phyloP scores from a whole-genome alignment of 2,797 vertebrate genomes.

The Ptychadena robeensis region DNA sequence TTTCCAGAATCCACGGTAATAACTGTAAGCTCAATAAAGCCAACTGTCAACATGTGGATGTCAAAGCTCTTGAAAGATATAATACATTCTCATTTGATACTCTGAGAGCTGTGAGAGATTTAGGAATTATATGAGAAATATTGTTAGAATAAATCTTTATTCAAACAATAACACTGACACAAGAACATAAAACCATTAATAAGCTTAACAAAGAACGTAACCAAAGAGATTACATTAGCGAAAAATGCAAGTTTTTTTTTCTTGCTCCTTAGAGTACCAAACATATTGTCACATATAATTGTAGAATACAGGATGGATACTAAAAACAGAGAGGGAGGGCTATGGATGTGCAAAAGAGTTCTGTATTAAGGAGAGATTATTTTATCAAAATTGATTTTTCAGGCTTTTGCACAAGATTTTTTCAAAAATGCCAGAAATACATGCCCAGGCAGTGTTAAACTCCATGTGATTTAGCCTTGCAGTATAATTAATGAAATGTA shows the following conservation, averaged over 20 bases:
- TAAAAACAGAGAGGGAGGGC: too few relatives aligned
- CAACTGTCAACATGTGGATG: constrained; percentile 37
- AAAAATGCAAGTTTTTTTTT: neutral
- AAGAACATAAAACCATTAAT: constrained; percentile 45
- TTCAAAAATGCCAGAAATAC: too few relatives aligned
- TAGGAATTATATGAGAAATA: constrained; percentile 19
- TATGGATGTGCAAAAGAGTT: too few relatives aligned
- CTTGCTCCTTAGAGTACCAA: neutral
- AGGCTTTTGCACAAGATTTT: too few relatives aligned
- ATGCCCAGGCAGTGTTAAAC: too few relatives aligned
- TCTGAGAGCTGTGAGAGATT: constrained; percentile 33
- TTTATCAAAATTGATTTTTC: too few relatives aligned
- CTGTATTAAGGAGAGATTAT: too few relatives aligned
- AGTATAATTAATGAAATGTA: too few relatives aligned
- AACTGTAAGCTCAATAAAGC: constrained; percentile 39
- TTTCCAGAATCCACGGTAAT: constrained; percentile 19
- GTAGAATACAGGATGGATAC: neutral
- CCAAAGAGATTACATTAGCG: constrained; percentile 20
- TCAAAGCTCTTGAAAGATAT: constrained; percentile 36
- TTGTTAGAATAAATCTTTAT: constrained; percentile 41
- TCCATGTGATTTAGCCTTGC: too few relatives aligned
- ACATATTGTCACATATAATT: constrained; percentile 9
- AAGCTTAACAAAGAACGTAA: constrained; percentile 25
- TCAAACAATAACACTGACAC: constrained; percentile 40
- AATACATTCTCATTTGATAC: constrained; percentile 33